Percentiles rank a stretch among this genome's conserved stretches.
phyloP scores from a whole-genome alignment of 1,140 invertebrate species.

The Sipha flava region DNA sequence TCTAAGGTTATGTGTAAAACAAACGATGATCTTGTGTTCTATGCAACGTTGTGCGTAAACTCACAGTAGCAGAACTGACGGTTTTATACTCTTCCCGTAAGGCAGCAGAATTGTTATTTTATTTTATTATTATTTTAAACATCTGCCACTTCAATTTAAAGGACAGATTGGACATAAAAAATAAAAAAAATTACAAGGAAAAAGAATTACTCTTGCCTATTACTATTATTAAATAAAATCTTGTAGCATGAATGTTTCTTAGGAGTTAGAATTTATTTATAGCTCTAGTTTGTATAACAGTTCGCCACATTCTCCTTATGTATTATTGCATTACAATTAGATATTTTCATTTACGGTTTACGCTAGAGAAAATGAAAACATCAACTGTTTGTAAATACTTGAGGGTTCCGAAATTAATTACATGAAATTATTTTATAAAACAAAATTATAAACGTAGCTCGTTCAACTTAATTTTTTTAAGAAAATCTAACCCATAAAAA shows the following conservation, averaged over 20 bases:
- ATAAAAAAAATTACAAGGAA: not conserved
- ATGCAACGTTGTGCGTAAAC: not conserved
- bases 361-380: too few relatives aligned
- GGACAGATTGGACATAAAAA: not conserved
- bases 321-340: too few relatives aligned
- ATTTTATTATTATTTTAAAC: not conserved
- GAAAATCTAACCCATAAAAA: too few relatives aligned
- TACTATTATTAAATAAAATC: too few relatives aligned
- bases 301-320: too few relatives aligned
- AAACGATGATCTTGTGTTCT: not conserved
- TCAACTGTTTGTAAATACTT: too few relatives aligned
- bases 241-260: too few relatives aligned
- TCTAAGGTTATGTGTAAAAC: not conserved
- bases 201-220: not conserved
- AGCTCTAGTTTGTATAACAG: not conserved
- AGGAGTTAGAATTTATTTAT: not conserved
- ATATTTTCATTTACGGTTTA: too few relatives aligned
- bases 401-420: too few relatives aligned
- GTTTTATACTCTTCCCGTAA: not conserved
- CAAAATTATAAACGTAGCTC: too few relatives aligned
- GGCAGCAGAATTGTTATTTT: not conserved
- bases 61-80: not conserved
- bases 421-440: too few relatives aligned
- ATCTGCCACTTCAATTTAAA: not conserved
- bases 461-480: too few relatives aligned